A percentile compares a stretch with the other conserved stretches of the same genome.
Evolutionary conservation across 2,888 invertebrate genomes (phyloP).

Genomic region (Pandemis heparana): DNA sequence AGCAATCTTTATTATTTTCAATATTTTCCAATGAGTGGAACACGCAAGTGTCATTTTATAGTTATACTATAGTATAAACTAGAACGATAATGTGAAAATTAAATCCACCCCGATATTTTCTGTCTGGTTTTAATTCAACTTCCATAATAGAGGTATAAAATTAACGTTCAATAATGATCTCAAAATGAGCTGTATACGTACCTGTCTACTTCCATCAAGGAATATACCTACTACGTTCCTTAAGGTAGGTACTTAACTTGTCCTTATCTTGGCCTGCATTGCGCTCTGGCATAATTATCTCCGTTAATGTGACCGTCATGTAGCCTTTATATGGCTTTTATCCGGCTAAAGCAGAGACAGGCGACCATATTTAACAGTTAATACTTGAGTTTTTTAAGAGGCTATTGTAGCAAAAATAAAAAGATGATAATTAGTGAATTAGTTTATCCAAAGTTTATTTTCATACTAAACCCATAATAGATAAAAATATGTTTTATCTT

Average conservation of each 20-base stretch:
- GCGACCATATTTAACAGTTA: neutral
- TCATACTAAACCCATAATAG: no score
- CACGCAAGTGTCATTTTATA: no score
- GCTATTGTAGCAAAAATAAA: neutral
- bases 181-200: neutral
- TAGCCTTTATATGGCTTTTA: constrained; percentile 22
- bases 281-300: constrained; percentile 28
- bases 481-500: no score
- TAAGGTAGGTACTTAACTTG: constrained; percentile 25
- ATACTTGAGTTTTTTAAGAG: neutral
- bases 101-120: no score
- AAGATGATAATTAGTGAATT: neutral
- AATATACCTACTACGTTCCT: constrained; percentile 7
- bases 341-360: neutral
- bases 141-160: neutral
- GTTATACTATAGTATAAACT: no score
- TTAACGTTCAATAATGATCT: neutral
- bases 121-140: no score
- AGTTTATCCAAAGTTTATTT: no score
- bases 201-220: neutral
- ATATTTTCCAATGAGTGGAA: neutral
- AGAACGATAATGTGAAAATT: no score
- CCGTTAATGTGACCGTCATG: constrained; percentile 23
- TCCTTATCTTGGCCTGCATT: constrained; percentile 33
- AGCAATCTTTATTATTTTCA: neutral